Conservation (phyloP, 2,797 vertebrate species). For the Takifugu rubripes region DNA sequence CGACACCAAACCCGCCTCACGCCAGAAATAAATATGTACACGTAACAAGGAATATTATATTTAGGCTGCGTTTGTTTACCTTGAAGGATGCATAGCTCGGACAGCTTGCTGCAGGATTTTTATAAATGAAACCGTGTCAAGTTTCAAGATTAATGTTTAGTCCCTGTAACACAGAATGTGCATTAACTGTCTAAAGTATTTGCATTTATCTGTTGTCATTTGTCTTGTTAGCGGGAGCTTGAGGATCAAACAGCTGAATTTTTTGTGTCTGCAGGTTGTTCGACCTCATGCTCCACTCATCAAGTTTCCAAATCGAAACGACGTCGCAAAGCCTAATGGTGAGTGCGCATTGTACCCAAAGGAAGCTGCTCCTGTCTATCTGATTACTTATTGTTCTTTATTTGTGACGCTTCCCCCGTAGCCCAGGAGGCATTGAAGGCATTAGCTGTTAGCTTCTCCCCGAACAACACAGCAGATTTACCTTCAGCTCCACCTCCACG, state of each 20-base stretch:
- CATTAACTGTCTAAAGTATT: too few relatives aligned
- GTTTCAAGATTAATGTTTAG: too few relatives aligned
- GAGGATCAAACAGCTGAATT: not conserved
- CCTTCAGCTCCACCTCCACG: slow-evolving; percentile 31
- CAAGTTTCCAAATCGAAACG: slow-evolving; percentile 74
- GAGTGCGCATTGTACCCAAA: slow-evolving; percentile 27
- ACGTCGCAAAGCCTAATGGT: slow-evolving; percentile 67
- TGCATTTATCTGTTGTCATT: too few relatives aligned
- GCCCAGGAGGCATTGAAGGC: slow-evolving; percentile 66
- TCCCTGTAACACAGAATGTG: too few relatives aligned
- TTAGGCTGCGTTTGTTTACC: too few relatives aligned
- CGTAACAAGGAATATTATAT: too few relatives aligned
- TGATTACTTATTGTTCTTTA: not conserved
- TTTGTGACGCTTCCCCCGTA: slow-evolving; percentile 12
- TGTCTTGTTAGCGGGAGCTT: too few relatives aligned
- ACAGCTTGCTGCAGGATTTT: too few relatives aligned
- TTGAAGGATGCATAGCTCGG: too few relatives aligned
- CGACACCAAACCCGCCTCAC: too few relatives aligned
- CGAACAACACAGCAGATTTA: slow-evolving; percentile 34
- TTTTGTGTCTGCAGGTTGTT: slow-evolving; percentile 59
- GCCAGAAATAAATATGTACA: too few relatives aligned
- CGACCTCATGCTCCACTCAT: slow-evolving; percentile 76
- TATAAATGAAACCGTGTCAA: too few relatives aligned
- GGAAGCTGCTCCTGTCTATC: not conserved
- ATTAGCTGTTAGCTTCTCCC: slow-evolving; percentile 40